These are phyloP conservation scores for Ciconia nigra DNA, from an alignment of 2,797 vertebrate species.

Conservation along the genomic window DNA sequence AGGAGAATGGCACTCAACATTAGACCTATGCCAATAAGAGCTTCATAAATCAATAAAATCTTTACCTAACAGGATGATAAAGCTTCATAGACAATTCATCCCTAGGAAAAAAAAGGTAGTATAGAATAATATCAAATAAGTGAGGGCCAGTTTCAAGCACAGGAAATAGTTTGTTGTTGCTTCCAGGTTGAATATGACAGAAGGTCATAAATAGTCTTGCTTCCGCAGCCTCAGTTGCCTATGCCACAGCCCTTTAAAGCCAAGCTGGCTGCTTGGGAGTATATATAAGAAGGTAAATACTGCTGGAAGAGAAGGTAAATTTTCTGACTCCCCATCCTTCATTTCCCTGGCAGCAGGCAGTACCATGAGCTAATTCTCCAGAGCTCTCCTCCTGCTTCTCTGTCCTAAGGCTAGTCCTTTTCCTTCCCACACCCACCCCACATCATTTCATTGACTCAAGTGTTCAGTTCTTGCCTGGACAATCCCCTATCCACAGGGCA, in stretches of 20 bases:
- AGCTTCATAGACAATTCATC: not conserved
- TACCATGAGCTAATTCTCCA: constrained; percentile 24
- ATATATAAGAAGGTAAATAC: not conserved
- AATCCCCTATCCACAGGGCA: not conserved
- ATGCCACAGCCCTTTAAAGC: not conserved
- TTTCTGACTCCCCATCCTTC: constrained; percentile 5
- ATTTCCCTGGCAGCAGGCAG: constrained; percentile 11
- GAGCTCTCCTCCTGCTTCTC: not conserved
- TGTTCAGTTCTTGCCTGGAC: not conserved
- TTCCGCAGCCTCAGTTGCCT: not conserved
- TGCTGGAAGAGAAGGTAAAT: not conserved
- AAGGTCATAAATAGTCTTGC: not conserved
- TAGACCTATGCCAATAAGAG: not conserved
- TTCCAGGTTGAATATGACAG: not conserved
- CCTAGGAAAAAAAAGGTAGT: not conserved
- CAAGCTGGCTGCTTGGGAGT: not conserved
- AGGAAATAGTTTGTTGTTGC: not conserved
- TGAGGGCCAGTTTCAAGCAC: not conserved
- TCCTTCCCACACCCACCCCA: not conserved
- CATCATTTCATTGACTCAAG: not conserved
- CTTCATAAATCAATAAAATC: not conserved
- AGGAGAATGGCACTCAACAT: not conserved
- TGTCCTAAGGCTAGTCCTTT: not conserved
- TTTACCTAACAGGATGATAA: not conserved
- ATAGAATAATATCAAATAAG: not conserved